These are phyloP conservation scores for Drosophila lowei DNA, from an alignment of 1,140 invertebrate genomes.

Conservation along the genomic window DNA sequence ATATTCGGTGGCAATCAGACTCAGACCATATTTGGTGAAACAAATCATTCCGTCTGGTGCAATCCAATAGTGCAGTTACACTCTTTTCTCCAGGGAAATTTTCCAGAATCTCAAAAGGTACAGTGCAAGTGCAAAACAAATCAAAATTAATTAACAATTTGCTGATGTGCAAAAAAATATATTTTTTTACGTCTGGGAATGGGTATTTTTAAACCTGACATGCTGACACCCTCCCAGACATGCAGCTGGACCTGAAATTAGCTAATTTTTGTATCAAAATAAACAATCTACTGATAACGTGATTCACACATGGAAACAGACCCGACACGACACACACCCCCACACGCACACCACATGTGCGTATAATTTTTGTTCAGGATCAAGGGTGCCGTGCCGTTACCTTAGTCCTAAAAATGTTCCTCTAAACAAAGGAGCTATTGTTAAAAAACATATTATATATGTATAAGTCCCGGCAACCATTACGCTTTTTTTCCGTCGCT, in stretches of 20 bases:
- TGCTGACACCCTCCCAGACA: not conserved
- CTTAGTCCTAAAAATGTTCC: not conserved
- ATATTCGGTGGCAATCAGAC: too few relatives aligned
- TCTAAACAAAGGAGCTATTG: constrained; percentile 2
- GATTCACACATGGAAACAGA: constrained; percentile 3
- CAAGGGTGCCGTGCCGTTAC: constrained; percentile 2
- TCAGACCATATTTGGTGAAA: too few relatives aligned
- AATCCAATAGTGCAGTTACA: constrained; percentile 21
- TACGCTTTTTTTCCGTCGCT: not conserved
- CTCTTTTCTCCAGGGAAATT: constrained; percentile 12
- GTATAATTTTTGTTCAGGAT: not conserved
- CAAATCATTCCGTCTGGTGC: constrained; percentile 27
- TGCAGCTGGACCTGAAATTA: constrained; percentile 25
- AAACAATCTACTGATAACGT: constrained; percentile 47
- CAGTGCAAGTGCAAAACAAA: constrained; percentile 14
- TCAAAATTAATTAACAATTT: not conserved
- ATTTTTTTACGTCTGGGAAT: not conserved
- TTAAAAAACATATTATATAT: too few relatives aligned
- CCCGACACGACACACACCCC: constrained; percentile 1
- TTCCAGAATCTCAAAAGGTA: constrained; percentile 28
- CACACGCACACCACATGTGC: not conserved
- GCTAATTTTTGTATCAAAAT: constrained; percentile 54
- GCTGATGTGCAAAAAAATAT: not conserved
- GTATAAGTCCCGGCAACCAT: too few relatives aligned
- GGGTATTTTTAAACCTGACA: constrained; percentile 9